Conservation (phyloP, 2,888 invertebrate genomes). For the Andricus quercusramuli region DNA sequence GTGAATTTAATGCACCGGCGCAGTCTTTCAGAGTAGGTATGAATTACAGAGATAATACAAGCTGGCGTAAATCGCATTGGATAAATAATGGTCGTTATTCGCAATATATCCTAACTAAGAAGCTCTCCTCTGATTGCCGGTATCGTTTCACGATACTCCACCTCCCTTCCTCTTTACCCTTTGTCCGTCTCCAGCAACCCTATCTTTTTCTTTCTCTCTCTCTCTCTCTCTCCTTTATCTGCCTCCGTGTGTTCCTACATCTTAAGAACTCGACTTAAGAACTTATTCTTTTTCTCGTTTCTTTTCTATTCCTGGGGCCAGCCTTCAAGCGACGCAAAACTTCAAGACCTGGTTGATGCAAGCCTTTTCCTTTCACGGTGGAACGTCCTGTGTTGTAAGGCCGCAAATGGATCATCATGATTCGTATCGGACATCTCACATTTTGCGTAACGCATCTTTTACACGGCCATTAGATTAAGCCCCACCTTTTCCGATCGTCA, state of each 20-base stretch:
- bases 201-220: conserved; percentile 37
- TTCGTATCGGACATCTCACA: conserved; percentile 65
- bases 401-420: conserved; percentile 62
- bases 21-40: conserved; percentile 37
- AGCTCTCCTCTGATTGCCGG: conserved; percentile 40
- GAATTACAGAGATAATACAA: conserved; percentile 38
- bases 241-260: conserved; percentile 22
- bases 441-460: conserved; percentile 67
- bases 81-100: conserved; percentile 42
- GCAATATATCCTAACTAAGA: conserved; percentile 41
- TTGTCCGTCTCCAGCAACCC: conserved; percentile 33
- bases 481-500: conserved; percentile 46
- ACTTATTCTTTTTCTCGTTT: conserved; percentile 41
- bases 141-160: conserved; percentile 31
- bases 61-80: conserved; percentile 37
- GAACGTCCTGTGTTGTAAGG: conserved; percentile 37
- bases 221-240: conserved; percentile 29
- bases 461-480: conserved; percentile 52
- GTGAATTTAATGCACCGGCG: conserved; percentile 38
- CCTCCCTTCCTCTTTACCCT: not conserved
- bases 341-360: conserved; percentile 9
- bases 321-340: conserved; percentile 24
- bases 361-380: conserved; percentile 12
- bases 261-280: conserved; percentile 29
- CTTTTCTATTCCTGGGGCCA: conserved; percentile 35